These are phyloP conservation scores for Oryzaephilus surinamensis DNA, from an alignment of 1,140 invertebrate genomes.

Conservation along the genomic window DNA sequence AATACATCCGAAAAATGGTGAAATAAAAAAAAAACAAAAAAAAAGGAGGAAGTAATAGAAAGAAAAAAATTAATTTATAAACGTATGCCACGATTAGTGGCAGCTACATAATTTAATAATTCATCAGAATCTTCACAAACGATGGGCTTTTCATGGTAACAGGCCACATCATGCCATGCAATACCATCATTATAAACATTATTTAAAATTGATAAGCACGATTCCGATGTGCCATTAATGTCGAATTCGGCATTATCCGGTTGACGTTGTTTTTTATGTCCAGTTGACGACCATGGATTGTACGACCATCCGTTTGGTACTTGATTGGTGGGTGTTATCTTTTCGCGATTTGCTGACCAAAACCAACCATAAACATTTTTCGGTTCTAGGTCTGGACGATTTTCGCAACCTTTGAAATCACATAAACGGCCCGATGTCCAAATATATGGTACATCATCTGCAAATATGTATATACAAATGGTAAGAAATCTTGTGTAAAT, in stretches of 20 bases:
- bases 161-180: slow-evolving; percentile 85
- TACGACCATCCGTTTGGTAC: slow-evolving; percentile 56
- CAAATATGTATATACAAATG: no score
- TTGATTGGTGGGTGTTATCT: slow-evolving; percentile 75
- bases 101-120: slow-evolving; percentile 69
- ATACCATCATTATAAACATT: slow-evolving; percentile 88
- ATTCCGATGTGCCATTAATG: slow-evolving; percentile 75
- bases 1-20: no score
- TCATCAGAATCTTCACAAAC: slow-evolving; percentile 83
- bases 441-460: slow-evolving; percentile 83
- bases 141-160: slow-evolving; percentile 84
- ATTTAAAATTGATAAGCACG: slow-evolving; percentile 75
- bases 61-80: slow-evolving; percentile 42
- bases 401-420: slow-evolving; percentile 87
- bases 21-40: no score
- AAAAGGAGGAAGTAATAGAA: slow-evolving; percentile 8
- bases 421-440: slow-evolving; percentile 85
- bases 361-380: slow-evolving; percentile 82
- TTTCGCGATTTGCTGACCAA: slow-evolving; percentile 82
- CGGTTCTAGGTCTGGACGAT: slow-evolving; percentile 73
- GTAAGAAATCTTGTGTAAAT: no score
- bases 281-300: slow-evolving; percentile 80
- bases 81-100: slow-evolving; percentile 67
- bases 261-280: slow-evolving; percentile 77
- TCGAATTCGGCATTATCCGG: slow-evolving; percentile 88